phyloP scores from a whole-genome alignment of 2,797 vertebrate genomes.

The Spinibarbus caldwelli region DNA sequence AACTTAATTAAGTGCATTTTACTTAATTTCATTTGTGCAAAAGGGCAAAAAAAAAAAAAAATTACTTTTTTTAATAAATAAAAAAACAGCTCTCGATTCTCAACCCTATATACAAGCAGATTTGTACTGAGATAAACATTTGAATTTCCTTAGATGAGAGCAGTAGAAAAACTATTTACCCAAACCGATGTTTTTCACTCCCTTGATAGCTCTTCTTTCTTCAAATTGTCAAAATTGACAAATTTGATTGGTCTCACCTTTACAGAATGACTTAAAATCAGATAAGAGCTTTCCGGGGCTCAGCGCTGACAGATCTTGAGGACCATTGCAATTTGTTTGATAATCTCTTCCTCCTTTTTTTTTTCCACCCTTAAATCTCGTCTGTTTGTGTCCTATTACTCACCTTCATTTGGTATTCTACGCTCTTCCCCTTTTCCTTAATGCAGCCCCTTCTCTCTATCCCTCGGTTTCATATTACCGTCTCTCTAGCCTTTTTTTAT shows the following conservation, averaged over 20 bases:
- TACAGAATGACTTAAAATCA: conserved; percentile 50
- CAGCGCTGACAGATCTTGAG: conserved; percentile 34
- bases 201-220: background rate
- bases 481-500: conserved; percentile 40
- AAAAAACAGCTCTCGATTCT: background rate
- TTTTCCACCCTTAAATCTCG: background rate
- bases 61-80: background rate
- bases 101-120: conserved; percentile 15
- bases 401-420: conserved; percentile 21
- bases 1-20: background rate
- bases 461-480: conserved; percentile 20
- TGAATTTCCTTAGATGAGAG: conserved; percentile 33
- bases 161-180: conserved; percentile 3
- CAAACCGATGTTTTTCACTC: conserved; percentile 26
- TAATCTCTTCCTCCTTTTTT: conserved; percentile 13
- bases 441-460: conserved; percentile 24
- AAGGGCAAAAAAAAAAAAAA: background rate
- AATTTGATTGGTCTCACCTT: conserved; percentile 48
- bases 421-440: conserved; percentile 38
- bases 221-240: conserved; percentile 10
- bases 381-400: conserved; percentile 49
- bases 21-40: background rate
- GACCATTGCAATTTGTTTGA: conserved; percentile 47
- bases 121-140: conserved; percentile 35
- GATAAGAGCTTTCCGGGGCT: conserved; percentile 37